Base-by-base conservation (phyloP, 1,140 invertebrate genomes). In the Mya arenaria region DNA sequence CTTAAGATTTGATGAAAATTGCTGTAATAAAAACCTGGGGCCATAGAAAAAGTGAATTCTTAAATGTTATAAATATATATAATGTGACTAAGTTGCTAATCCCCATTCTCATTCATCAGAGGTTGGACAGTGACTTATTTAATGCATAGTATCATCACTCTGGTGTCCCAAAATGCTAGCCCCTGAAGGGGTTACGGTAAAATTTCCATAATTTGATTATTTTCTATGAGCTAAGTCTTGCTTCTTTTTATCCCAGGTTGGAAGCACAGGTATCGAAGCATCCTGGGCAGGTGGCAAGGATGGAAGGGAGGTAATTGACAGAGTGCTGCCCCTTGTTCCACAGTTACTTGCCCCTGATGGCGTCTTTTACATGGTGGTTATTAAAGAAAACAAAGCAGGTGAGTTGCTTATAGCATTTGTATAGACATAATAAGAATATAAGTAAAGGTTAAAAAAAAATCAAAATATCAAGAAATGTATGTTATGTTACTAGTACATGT, bases 201-300 rank as follows among this genome's bases (percentile, higher is more conserved):
- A 8, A 52, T 52, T 17, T 3, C 17, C 25, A 52, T 8, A 52
- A 52, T 23, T n/a, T 52, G 25, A 52, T 52, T 4, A 4, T 52
- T 23, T 52, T 52, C 48, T 13, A 13, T 19, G 25, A n/a, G 19
- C 48, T 52, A 23, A 52, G 17, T 23, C 8, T 4, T 23, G 19
- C 48, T 44, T 39, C 69, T 37, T 68, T 72, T 79, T n/a, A 78
- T 83, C 83, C 17, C 58, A 93, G 92, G 90, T 93, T 58, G 89
- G 87, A 30, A 85, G 83, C 55, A 36, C 41, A 28, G 90, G 89
- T 1, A 89, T 93, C 41, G 87, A 87, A 66, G 91, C 90, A 68
- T 92, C 97, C 41, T 98, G 97, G 97, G 97, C 97, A 36, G 97
- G 98, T 44, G 97, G 97, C 10, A 65, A 63, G 34, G 94, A 95